Evolutionary conservation across 2,797 vertebrate species (phyloP).

Genomic region (Sebastiscus tertius): DNA sequence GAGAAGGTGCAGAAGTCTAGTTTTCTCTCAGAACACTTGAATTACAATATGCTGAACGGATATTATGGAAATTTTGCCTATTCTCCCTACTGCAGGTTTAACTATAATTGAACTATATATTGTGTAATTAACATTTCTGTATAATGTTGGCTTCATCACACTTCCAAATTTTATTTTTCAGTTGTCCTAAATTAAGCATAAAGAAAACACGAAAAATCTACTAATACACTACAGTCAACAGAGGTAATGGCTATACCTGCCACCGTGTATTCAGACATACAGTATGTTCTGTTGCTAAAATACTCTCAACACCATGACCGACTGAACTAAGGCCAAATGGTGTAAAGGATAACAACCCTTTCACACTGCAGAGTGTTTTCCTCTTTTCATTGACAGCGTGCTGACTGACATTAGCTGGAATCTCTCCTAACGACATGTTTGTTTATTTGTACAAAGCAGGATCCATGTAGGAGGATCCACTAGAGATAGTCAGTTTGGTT

Average conservation of each 20-base stretch:
- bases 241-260: not conserved
- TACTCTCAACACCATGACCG: constrained; percentile 5
- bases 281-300: not conserved
- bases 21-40: no score
- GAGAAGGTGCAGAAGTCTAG: no score
- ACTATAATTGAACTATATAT: not conserved
- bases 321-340: not conserved
- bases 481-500: constrained; percentile 57
- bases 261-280: not conserved
- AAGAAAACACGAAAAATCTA: not conserved
- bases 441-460: constrained; percentile 69
- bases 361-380: constrained; percentile 10
- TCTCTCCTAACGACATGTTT: constrained; percentile 25
- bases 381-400: constrained; percentile 13
- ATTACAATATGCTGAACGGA: no score
- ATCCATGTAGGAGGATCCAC: constrained; percentile 48
- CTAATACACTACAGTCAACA: not conserved
- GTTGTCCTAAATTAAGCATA: not conserved
- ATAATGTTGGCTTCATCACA: not conserved
- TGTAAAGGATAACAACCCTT: constrained; percentile 18
- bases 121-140: not conserved
- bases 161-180: not conserved
- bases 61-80: no score
- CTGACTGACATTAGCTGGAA: constrained; percentile 24
- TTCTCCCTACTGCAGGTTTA: no score